Evolutionary conservation across 2,888 invertebrate species (phyloP), one percentile per base, ranked within the genome.

Genomic region (Parthenolecanium corni): DNA sequence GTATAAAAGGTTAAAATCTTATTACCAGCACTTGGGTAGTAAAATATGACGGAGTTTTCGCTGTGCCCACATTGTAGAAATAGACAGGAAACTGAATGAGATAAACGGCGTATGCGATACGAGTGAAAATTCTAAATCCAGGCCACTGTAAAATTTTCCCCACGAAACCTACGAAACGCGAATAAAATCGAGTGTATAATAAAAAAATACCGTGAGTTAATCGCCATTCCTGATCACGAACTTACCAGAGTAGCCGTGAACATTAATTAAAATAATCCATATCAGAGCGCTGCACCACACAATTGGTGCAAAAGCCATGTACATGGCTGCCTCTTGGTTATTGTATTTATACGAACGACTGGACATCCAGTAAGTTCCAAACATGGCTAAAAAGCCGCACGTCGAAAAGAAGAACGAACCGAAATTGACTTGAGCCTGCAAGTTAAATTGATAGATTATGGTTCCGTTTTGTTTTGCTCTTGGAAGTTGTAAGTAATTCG

Each of bases 71-170:
- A 67, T 80, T 80, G 72, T 80, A 82, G 73, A 82, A 82, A 72
- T 79, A 81, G 65, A 82, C 76, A 0, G 81, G 81, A 71, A 82
- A 82, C 72, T 82, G 82, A 5, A 79, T 78, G 23, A 82, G 73
- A 71, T 82, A 82, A 5, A 82, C 76, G 49, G 78, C 76, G 71
- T 81, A 82, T 3, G 80, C 76, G 40, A 82, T 78, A 71, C 80
- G 80, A 57, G 79, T 79, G 71, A 80, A 78, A 69, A 79, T 75
- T 69, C 76, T 76, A 70, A 81, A 81, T 63, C 77, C 74, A 66
- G 73, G 72, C 71, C 78, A 80, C 24, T 77, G 77, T 14, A 82
- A 70, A 66, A 81, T 73, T 44, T 73, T 68, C 3, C 77, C 76
- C 65, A 80, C 76, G 66, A 71, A 72, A 58, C 76, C 78, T 75